Conservation (phyloP, 2,113 vertebrate species). For the Tyto alba region DNA sequence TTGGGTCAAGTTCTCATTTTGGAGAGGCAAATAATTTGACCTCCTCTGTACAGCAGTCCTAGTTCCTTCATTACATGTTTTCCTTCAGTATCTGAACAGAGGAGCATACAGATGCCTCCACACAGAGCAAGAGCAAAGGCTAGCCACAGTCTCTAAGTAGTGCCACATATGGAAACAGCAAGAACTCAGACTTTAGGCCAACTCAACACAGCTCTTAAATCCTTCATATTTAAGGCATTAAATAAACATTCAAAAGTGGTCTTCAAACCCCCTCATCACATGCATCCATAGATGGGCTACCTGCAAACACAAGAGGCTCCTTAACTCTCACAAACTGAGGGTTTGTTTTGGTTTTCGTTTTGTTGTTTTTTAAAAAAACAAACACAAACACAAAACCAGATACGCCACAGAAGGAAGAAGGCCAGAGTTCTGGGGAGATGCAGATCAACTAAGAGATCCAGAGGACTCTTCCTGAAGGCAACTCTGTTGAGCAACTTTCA, state of each 20-base stretch:
- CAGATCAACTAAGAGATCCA: not conserved
- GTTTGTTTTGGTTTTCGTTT: not conserved
- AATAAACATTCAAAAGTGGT: not conserved
- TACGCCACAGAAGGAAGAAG: not conserved
- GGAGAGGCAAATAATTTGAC: not conserved
- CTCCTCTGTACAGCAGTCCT: not conserved
- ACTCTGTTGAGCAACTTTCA: not conserved
- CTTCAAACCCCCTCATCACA: not conserved
- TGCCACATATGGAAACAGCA: not conserved
- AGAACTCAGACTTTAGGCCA: not conserved
- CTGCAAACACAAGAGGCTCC: not conserved
- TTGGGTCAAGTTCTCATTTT: not conserved
- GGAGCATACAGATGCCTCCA: not conserved
- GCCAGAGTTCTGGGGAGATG: not conserved
- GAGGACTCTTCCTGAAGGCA: not conserved
- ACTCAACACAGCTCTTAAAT: not conserved
- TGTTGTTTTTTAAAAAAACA: not conserved
- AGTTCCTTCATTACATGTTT: not conserved
- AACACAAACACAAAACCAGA: not conserved
- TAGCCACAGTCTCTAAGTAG: not conserved
- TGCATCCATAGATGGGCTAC: not conserved
- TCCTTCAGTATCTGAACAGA: not conserved
- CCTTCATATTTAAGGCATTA: not conserved
- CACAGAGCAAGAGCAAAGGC: not conserved
- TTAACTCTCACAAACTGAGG: not conserved